Conservation (phyloP, 2,113 vertebrate species). For the Apodemus sylvaticus region DNA sequence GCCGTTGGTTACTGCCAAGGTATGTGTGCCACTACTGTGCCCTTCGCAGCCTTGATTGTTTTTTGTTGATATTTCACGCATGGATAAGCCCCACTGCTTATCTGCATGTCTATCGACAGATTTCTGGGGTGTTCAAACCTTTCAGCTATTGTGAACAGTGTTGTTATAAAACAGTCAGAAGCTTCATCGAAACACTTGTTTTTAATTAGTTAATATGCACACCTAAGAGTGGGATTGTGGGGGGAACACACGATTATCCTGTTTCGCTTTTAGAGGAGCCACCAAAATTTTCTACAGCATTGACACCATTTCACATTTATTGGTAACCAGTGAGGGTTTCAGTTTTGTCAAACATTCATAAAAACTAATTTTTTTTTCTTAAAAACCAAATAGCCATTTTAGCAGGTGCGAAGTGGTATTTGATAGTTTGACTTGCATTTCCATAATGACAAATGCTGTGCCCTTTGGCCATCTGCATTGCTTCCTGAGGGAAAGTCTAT, state of each 20-base stretch:
- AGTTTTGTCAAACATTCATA: neutral
- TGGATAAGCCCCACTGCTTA: neutral
- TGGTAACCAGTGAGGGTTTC: neutral
- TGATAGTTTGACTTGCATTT: slow-evolving; percentile 28
- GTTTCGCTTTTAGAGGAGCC: slow-evolving; percentile 19
- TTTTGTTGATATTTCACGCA: neutral
- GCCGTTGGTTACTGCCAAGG: neutral
- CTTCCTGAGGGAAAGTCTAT: neutral
- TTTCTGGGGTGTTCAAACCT: neutral
- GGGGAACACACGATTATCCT: neutral
- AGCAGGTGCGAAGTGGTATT: neutral
- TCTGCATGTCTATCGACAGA: neutral
- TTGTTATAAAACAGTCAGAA: neutral
- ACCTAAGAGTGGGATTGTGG: neutral
- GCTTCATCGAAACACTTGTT: neutral
- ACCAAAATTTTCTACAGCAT: neutral
- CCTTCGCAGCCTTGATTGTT: neutral
- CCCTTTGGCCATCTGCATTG: neutral
- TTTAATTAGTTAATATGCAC: neutral
- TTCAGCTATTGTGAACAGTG: neutral
- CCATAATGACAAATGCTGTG: neutral
- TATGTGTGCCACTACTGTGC: neutral
- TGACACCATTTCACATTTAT: neutral
- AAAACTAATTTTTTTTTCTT: neutral
- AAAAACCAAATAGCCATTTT: neutral